These are phyloP conservation scores for Acipenser oxyrinchus DNA, from an alignment of 2,797 vertebrate species.

Conservation along the genomic window DNA sequence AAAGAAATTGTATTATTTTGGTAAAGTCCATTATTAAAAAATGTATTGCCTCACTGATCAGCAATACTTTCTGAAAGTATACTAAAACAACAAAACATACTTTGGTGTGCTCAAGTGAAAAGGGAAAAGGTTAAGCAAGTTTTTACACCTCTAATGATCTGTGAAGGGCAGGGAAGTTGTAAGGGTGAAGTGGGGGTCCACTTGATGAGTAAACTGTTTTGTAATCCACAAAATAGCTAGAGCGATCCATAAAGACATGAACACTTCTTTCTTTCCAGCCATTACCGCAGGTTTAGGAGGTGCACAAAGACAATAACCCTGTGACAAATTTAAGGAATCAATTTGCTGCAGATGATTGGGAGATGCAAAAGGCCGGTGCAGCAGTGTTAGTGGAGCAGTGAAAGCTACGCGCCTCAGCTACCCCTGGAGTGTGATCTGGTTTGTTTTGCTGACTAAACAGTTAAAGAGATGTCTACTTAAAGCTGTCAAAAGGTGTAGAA, in stretches of 20 bases:
- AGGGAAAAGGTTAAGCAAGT: constrained; percentile 11
- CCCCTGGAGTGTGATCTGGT: constrained; percentile 35
- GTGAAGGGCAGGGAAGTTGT: constrained; percentile 11
- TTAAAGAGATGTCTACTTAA: constrained; percentile 71
- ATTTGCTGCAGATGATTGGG: constrained; percentile 21
- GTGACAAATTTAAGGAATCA: constrained; percentile 42
- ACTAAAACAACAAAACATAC: too few relatives aligned
- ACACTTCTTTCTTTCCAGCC: constrained; percentile 34
- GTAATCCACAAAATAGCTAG: constrained; percentile 35
- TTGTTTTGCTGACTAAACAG: constrained; percentile 54
- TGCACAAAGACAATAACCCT: constrained; percentile 36
- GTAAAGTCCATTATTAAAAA: too few relatives aligned
- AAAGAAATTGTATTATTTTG: too few relatives aligned
- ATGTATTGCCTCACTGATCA: too few relatives aligned
- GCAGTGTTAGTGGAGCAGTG: constrained; percentile 20
- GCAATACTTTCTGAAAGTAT: too few relatives aligned
- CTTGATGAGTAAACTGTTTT: constrained; percentile 27
- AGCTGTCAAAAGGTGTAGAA: constrained; percentile 72
- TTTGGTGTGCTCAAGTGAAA: constrained; percentile 8
- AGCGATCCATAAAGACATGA: constrained; percentile 44
- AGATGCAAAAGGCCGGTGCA: constrained; percentile 17
- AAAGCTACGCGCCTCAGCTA: constrained; percentile 23
- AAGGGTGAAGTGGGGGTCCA: constrained; percentile 5
- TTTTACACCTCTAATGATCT: constrained; percentile 22
- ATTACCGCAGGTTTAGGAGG: constrained; percentile 32